phyloP scores from a whole-genome alignment of 2,797 vertebrate genomes.

The Anas georgica region DNA sequence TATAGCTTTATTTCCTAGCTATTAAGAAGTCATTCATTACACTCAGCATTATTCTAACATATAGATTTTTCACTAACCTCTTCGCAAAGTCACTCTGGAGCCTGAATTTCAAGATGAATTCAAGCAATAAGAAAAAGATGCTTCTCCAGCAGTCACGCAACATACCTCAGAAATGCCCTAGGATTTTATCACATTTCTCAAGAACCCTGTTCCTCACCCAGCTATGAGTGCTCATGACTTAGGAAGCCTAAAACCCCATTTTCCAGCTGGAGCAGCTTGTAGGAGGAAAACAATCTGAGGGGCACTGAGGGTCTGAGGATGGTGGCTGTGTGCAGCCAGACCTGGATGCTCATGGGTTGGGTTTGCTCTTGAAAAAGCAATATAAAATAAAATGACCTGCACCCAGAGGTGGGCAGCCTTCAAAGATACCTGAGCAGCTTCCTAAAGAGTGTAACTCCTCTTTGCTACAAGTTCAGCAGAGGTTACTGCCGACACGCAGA shows the following conservation, averaged over 20 bases:
- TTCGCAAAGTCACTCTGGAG: not conserved
- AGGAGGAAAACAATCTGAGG: fast-evolving
- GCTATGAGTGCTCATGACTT: not conserved
- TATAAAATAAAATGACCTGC: not conserved
- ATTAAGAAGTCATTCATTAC: conserved; percentile 55
- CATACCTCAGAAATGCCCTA: fast-evolving
- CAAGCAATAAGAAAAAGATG: not conserved
- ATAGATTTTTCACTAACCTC: conserved; percentile 56
- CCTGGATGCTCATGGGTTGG: not conserved
- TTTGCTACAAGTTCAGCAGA: not conserved
- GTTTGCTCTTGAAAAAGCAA: not conserved
- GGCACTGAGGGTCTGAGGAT: not conserved
- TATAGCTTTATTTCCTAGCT: conserved; percentile 47
- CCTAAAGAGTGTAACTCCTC: not conserved
- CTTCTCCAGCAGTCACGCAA: not conserved
- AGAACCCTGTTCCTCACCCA: not conserved
- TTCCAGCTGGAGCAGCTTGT: not conserved
- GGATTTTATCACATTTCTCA: not conserved
- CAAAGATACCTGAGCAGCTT: not conserved
- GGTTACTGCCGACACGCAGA: fast-evolving
- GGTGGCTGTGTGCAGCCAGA: fast-evolving
- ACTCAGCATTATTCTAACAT: conserved; percentile 28
- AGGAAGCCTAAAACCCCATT: not conserved
- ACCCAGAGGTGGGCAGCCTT: not conserved
- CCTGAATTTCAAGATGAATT: not conserved